Conservation (phyloP, 1,140 invertebrate species). For the Acromyrmex charruanus region DNA sequence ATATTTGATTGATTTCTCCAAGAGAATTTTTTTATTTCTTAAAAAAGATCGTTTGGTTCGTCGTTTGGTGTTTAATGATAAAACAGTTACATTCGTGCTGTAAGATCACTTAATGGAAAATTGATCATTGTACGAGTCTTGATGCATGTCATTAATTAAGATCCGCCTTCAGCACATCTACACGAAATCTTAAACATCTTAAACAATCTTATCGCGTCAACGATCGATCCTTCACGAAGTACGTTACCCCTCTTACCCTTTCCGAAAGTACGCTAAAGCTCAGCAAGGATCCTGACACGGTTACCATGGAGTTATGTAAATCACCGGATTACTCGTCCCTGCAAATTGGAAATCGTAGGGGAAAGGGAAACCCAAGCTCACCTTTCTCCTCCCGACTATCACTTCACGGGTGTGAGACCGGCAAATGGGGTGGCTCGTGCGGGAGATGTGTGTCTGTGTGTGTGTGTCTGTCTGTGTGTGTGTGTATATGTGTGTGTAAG, state of each 20-base stretch:
- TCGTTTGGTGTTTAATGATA: background rate
- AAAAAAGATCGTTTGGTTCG: background rate
- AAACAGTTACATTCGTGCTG: background rate
- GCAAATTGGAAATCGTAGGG: conserved; percentile 74
- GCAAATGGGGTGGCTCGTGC: conserved; percentile 42
- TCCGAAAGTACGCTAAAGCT: conserved; percentile 55
- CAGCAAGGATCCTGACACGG: conserved; percentile 69
- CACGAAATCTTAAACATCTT: conserved; percentile 4
- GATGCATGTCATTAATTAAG: conserved; percentile 61
- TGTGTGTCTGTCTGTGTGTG: background rate
- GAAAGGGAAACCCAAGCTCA: conserved; percentile 24
- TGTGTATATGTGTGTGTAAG: background rate
- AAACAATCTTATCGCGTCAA: conserved; percentile 58
- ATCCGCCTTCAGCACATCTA: conserved; percentile 14
- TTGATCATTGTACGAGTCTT: background rate
- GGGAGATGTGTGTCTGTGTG: background rate
- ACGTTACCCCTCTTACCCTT: conserved; percentile 20
- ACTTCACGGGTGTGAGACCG: conserved; percentile 13
- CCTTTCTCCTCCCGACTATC: conserved; percentile 14
- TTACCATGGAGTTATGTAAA: conserved; percentile 77
- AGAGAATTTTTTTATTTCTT: background rate
- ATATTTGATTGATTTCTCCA: background rate
- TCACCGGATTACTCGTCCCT: conserved; percentile 71
- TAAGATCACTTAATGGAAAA: conserved; percentile 41
- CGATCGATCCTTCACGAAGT: conserved; percentile 47